Base-by-base conservation (phyloP, 35 echinoderm and acorn worm genomes). In the Patiria miniata region DNA sequence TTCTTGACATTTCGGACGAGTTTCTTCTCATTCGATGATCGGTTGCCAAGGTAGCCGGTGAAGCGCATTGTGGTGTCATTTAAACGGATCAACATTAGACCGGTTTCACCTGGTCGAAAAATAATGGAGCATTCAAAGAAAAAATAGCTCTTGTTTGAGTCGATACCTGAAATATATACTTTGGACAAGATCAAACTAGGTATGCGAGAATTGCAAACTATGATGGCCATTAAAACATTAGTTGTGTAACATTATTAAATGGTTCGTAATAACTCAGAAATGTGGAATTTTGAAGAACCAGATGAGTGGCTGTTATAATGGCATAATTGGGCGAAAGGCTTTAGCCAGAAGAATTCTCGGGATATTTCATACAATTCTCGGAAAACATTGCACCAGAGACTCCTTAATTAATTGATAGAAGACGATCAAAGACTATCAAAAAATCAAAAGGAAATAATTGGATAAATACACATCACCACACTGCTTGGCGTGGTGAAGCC, bases 91-190 rank as follows among this genome's bases (percentile, higher is more conserved):
- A 87, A 40, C 26, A 93, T 79, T 23, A 97, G 51, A 53, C 95
- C 95, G 19, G 55, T 77, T 73, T 93, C 40, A 80, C 91, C 95
- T 97, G 87, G 17, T 37, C n/a, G n/a, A n/a, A 37, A 83, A 15
- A 78, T 39, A 7, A 39, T 37, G n/a, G 57, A n/a, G n/a, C n/a
- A n/a, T n/a, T 28, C 23, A 12, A 85, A 9, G 33, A 32, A 17
- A 69, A 26, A 58, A 0, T 18, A 78, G 12, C 15, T 12, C 16
- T 16, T 14, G 15, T 14, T 12, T 18, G 34, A 33, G 10, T 16
- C 12, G 14, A 78, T 14, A 16, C 32, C 15, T 17, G 15, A 18
- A 78, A 78, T 33, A 33, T 18, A 12, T 17, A 16, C 55, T 15
- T 58, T 58, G 14, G 14, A 33, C 12, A 14, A 12, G 32, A 14